Percentiles rank a stretch among this genome's conserved stretches.
These are phyloP conservation scores for Elaeidobius kamerunicus DNA, from an alignment of 2,888 invertebrate species.

Conservation along the genomic window DNA sequence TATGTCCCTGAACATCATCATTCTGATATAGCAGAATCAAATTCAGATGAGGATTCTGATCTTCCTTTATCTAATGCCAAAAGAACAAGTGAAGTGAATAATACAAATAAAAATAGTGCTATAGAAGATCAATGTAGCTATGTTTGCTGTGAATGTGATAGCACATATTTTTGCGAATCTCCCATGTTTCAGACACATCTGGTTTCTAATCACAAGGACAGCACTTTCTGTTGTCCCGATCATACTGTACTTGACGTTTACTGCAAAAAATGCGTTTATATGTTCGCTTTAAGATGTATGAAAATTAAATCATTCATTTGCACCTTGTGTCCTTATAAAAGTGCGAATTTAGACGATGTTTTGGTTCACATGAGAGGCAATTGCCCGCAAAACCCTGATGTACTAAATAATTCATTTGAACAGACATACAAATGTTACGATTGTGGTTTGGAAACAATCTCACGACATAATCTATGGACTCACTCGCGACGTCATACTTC, in stretches of 20 bases:
- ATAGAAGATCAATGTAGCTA: background rate
- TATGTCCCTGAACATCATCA: too few relatives aligned
- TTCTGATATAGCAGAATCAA: background rate
- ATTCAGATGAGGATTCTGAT: background rate
- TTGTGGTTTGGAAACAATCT: background rate
- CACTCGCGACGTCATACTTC: background rate
- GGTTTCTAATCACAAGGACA: background rate
- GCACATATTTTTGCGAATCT: too few relatives aligned
- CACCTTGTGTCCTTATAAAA: background rate
- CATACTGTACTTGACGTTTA: background rate
- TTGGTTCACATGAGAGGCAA: slow-evolving; percentile 2
- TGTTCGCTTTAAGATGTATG: background rate
- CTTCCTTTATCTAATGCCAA: background rate
- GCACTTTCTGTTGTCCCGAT: background rate
- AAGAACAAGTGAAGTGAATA: too few relatives aligned
- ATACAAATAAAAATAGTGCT: background rate
- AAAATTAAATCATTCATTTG: slow-evolving; percentile 1
- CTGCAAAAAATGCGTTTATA: background rate
- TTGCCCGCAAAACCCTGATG: background rate
- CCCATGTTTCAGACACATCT: too few relatives aligned
- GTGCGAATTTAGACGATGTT: background rate
- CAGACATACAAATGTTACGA: background rate
- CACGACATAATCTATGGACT: background rate
- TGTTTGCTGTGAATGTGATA: background rate
- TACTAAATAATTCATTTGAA: background rate